Evolutionary conservation across 35 echinoderm and acorn worm genomes (phyloP).

Genomic region (Patiria miniata): DNA sequence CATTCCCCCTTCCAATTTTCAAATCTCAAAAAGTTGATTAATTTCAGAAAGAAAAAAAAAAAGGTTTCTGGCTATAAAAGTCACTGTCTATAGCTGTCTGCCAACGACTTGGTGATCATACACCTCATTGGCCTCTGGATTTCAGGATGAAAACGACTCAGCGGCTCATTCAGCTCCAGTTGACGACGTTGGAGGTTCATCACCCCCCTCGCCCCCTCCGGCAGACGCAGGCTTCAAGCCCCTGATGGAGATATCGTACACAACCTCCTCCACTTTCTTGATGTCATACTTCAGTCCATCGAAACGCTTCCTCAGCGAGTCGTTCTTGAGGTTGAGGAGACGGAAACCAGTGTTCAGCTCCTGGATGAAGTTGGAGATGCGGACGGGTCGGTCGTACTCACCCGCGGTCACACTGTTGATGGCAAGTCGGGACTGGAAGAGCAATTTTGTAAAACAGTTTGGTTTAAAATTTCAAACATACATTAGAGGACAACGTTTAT

Average conservation of each 20-base stretch:
- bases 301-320: constrained; percentile 86
- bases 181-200: not conserved
- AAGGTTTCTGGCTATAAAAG: no score
- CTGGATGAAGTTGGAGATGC: constrained; percentile 82
- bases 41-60: no score
- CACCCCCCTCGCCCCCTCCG: not conserved
- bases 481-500: not conserved
- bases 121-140: no score
- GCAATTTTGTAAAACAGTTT: not conserved
- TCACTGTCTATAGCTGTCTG: no score
- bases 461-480: not conserved
- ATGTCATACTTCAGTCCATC: constrained; percentile 98
- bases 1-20: no score
- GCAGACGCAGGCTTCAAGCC: constrained; percentile 57
- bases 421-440: constrained; percentile 82
- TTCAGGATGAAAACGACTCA: no score
- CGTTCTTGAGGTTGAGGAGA: constrained; percentile 97
- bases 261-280: constrained; percentile 98
- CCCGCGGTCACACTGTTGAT: constrained; percentile 99
- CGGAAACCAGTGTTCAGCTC: constrained; percentile 95
- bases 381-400: constrained; percentile 76
- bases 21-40: no score
- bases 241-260: constrained; percentile 93
- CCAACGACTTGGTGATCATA: no score
- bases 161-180: not conserved